Conservation (phyloP, 2,888 invertebrate genomes). For the Trachelus troglodyta region DNA sequence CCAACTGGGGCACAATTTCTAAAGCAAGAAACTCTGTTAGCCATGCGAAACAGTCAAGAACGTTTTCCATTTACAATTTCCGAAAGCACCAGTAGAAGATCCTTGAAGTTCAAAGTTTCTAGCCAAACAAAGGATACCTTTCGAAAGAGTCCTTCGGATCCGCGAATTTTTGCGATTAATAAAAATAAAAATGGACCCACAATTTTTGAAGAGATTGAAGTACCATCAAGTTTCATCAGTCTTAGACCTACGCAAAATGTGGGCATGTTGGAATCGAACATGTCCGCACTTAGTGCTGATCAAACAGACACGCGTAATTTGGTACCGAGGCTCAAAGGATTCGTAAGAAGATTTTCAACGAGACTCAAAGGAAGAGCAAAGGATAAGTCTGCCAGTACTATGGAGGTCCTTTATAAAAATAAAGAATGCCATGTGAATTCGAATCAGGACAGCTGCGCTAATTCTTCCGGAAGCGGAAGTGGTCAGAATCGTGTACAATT, state of each 20-base stretch:
- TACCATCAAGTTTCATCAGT: not conserved
- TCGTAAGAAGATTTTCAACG: constrained; percentile 38
- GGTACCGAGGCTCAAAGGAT: constrained; percentile 31
- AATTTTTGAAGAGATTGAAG: not conserved
- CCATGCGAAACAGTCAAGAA: constrained; percentile 34
- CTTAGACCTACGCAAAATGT: not conserved
- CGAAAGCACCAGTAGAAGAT: constrained; percentile 32
- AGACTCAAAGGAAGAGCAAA: constrained; percentile 20
- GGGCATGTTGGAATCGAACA: constrained; percentile 2
- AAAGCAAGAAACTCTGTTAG: constrained; percentile 16
- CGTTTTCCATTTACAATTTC: constrained; percentile 52
- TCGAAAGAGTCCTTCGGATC: not conserved
- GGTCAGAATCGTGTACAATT: not conserved
- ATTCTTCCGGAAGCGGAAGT: not conserved
- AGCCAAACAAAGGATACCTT: not conserved
- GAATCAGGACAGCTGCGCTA: not conserved
- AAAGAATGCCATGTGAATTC: constrained; percentile 34
- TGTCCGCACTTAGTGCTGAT: constrained; percentile 1
- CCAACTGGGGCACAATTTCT: not conserved
- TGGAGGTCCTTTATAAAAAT: constrained; percentile 43
- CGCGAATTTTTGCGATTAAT: not conserved
- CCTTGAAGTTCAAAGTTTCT: constrained; percentile 22
- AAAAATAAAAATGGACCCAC: not conserved
- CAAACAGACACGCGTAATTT: constrained; percentile 14
- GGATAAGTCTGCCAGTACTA: not conserved